phyloP scores from a whole-genome alignment of 2,888 invertebrate species.

The Tubiluchus corallicola region DNA sequence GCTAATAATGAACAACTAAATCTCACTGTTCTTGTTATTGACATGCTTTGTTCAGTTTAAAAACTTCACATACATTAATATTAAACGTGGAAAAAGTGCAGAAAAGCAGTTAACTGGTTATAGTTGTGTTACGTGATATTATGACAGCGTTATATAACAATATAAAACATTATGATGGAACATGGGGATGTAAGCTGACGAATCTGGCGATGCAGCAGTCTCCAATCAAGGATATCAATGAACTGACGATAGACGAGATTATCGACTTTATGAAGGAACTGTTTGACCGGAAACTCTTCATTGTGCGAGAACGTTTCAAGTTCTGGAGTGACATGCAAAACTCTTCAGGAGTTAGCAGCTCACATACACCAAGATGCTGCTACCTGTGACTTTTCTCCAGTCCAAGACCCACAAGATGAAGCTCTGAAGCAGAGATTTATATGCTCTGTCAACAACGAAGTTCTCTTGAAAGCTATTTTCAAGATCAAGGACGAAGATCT shows the following conservation, averaged over 20 bases:
- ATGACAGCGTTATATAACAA: too few species aligned
- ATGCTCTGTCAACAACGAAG: conserved; percentile 13
- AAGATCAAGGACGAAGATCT: conserved; percentile 13
- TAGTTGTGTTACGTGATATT: too few species aligned
- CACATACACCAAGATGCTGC: conserved; percentile 14
- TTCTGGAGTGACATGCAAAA: conserved; percentile 14
- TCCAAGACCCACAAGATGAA: conserved; percentile 13
- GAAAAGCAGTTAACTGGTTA: too few species aligned
- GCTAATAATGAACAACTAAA: too few species aligned
- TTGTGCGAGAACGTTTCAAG: conserved; percentile 12
- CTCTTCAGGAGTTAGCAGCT: conserved; percentile 13
- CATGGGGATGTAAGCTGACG: too few species aligned
- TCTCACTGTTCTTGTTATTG: too few species aligned
- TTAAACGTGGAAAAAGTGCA: too few species aligned
- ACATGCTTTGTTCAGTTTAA: too few species aligned
- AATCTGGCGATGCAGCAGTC: neutral
- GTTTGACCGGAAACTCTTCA: conserved; percentile 13
- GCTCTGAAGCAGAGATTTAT: conserved; percentile 14
- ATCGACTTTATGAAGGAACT: conserved; percentile 10
- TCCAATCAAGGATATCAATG: conserved; percentile 11
- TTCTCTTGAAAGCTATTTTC: conserved; percentile 13
- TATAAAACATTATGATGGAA: too few species aligned
- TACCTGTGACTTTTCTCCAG: conserved; percentile 13
- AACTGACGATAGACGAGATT: conserved; percentile 10
- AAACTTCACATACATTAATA: too few species aligned